Percentiles rank a stretch among this genome's conserved stretches.
phyloP scores from a whole-genome alignment of 1,140 invertebrate genomes.

The Augochlora pura region DNA sequence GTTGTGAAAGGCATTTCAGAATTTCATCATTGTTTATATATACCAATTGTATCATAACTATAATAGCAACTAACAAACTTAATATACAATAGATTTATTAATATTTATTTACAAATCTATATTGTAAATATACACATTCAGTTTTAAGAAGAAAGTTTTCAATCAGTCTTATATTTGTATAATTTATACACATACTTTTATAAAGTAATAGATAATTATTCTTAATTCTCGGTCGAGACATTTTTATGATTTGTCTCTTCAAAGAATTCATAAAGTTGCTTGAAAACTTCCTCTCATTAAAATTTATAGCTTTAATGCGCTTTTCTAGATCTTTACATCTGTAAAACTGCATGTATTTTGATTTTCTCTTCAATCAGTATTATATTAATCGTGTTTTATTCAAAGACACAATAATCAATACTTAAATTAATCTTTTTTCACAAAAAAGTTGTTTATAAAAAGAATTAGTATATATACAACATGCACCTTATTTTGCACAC shows the following conservation, averaged over 20 bases:
- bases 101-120: conserved; percentile 24
- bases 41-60: not conserved
- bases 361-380: conserved; percentile 6
- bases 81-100: conserved; percentile 1
- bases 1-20: not conserved
- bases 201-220: not conserved
- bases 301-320: not conserved
- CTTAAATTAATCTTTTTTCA: not conserved
- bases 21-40: not conserved
- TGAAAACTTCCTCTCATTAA: conserved; percentile 3
- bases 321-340: not conserved
- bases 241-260: not conserved
- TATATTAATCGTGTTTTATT: not conserved
- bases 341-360: not conserved
- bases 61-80: conserved; percentile 4
- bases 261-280: not conserved
- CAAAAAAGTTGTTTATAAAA: not conserved
- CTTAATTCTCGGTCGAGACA: not conserved
- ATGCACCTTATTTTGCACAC: not conserved
- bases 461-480: not conserved
- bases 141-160: not conserved
- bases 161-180: not conserved
- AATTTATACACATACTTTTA: not conserved
- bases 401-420: not conserved
- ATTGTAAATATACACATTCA: conserved; percentile 5